Evolutionary conservation across 2,888 invertebrate species (phyloP), one percentile per base, ranked within the genome.

Genomic region (Drosophila ustulata): DNA sequence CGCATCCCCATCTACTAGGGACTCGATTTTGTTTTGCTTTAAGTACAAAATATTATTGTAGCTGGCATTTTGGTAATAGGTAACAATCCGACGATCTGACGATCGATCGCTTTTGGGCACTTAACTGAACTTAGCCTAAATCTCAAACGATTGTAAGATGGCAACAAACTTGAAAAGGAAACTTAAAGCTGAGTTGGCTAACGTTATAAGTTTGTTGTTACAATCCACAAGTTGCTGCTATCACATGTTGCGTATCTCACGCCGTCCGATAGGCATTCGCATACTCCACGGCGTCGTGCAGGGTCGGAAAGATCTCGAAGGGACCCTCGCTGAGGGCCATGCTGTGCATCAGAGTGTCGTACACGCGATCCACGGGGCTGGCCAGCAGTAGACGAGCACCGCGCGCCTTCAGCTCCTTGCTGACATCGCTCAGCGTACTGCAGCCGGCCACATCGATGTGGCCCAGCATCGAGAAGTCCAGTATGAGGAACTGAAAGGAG

Each of bases 371-470:
- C 55, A 93, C 92, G 66, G 94, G 94, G 50, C 93, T 93, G 9
- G 94, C 94, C 34, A 95, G 90, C 68, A 94, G 94, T 49, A 95
- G 85, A 1, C 93, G 92, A 55, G 94, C 92, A 57, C 93, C 93
- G 37, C 94, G 92, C 64, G 93, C 91, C 11, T 92, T 85, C 75
- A 94, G 93, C 73, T 94, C 94, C 53, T 93, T 93, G 63, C 93
- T 92, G 7, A 95, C 86, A 7, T 93, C 91, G 58, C 93, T 93
- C 25, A 95, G 78, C 11, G 93, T 93, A 3, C 92, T 91, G n/a
- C 95, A 94, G 1, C 95, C 95, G 7, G 94, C 94, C 0, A 95
- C 94, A 91, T 95, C 95, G 5, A 95, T 93, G 71, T 95, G 94
- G 58, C 93, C 94, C 50, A 95, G 91, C 47, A 94, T 94, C 5